These are phyloP conservation scores for Salvelinus namaycush DNA, from an alignment of 2,113 vertebrate genomes.

Conservation along the genomic window DNA sequence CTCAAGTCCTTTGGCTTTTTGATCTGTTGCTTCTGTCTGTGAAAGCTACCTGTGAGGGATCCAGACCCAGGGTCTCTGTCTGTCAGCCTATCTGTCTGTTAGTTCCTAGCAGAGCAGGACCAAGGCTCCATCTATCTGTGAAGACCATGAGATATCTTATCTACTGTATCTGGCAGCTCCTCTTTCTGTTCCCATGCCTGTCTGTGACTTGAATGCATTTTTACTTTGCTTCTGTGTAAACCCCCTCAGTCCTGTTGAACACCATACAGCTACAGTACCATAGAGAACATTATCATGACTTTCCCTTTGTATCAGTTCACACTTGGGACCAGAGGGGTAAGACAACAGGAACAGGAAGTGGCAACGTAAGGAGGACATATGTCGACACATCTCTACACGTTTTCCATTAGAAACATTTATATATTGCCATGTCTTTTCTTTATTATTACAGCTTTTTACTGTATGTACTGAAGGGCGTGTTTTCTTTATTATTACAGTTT, in stretches of 20 bases:
- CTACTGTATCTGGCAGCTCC: slow-evolving; percentile 72
- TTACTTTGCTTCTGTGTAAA: slow-evolving; percentile 99
- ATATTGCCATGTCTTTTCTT: too few relatives aligned
- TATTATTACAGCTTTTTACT: background rate
- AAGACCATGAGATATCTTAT: slow-evolving; percentile 68
- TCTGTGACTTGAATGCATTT: slow-evolving; percentile 99
- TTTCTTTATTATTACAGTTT: background rate
- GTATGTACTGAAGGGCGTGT: background rate
- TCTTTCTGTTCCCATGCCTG: slow-evolving; percentile 71
- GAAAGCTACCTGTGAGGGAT: slow-evolving; percentile 84
- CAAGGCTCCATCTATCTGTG: slow-evolving; percentile 83
- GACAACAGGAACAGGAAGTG: background rate
- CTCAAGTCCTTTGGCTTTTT: slow-evolving; percentile 75
- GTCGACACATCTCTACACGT: background rate
- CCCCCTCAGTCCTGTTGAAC: slow-evolving; percentile 71
- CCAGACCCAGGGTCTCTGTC: slow-evolving; percentile 44
- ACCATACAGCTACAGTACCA: slow-evolving; percentile 50
- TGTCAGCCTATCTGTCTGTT: too few relatives aligned
- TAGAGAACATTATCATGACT: slow-evolving; percentile 44
- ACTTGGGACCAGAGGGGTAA: background rate
- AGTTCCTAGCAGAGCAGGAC: slow-evolving; percentile 61
- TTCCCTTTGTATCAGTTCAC: background rate
- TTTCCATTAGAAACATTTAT: too few relatives aligned
- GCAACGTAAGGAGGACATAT: background rate
- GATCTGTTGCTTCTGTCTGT: slow-evolving; percentile 88